Base-by-base conservation (phyloP, 2,113 vertebrate genomes). In the Vidua chalybeata region DNA sequence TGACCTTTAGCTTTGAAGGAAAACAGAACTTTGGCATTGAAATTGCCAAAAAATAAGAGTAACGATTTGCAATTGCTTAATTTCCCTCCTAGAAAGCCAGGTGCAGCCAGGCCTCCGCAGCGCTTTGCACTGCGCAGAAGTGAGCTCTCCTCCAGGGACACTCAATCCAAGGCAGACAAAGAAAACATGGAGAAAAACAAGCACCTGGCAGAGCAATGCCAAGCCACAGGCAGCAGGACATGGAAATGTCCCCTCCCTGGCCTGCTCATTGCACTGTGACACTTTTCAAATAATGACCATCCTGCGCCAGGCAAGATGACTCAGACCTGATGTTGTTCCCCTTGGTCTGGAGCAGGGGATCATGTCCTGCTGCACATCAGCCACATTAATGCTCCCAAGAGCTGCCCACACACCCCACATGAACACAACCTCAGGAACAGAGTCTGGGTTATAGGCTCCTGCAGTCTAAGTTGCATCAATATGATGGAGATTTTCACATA, bases 1-100 rank as follows among this genome's bases (percentile, higher is more conserved):
- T 90, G 92, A 94, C 95, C 90, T 97, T 96, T 81, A 95, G 59
- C 79, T 95, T 90, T 81, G 80, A 90, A 90, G 85, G 68, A 94
- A 95, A 93, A n/a, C 92, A 96, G 76, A 95, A 94, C 79, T 94
- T 95, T 3, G 14, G 59, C 11, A 6, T 51, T 59, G 68, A 94
- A 96, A 92, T 88, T 95, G 92, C 82, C 52, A 66, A 91, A 96
- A 94, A 93, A 67, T 3, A 20, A 75, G 85, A 93, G 39, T 35
- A 93, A 92, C 83, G 37, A 90, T 94, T 84, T 78, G 61, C 78
- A 94, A 92, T 92, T 96, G 90, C 88, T 49, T 84, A 56, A 94
- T 96, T 94, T 94, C 16, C 1, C 90, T 92, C 87, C 79, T 81
- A 87, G 94, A 96, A 94, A 78, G 20, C 76, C 93, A 95, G 92